Conservation (phyloP, 2,113 vertebrate species). For the Campylorhamphus procurvoides region DNA sequence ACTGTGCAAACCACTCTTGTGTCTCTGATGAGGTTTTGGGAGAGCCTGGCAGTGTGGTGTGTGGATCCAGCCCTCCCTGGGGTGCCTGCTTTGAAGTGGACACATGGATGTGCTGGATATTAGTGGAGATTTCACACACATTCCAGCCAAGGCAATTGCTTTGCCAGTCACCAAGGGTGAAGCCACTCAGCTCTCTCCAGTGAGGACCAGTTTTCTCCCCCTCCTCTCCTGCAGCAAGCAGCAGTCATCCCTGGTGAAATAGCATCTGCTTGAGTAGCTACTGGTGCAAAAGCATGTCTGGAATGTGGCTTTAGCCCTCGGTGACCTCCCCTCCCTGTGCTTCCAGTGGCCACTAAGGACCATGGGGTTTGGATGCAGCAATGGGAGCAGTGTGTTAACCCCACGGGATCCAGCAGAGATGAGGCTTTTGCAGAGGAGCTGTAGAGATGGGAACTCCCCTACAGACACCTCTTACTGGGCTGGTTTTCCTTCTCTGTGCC, state of each 20-base stretch:
- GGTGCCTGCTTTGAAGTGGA: background rate
- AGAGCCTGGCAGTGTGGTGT: background rate
- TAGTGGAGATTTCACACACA: conserved; percentile 8
- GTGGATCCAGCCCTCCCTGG: background rate
- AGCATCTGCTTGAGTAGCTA: conserved; percentile 31
- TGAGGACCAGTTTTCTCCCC: background rate
- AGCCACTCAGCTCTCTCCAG: background rate
- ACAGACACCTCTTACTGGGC: background rate
- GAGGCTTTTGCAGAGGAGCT: background rate
- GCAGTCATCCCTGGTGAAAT: background rate
- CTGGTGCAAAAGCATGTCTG: conserved; percentile 19
- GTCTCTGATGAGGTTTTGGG: conserved; percentile 23
- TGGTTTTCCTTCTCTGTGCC: background rate
- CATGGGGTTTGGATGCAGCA: background rate
- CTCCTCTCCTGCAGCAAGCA: background rate
- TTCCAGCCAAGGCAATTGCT: conserved; percentile 8
- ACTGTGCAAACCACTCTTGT: background rate
- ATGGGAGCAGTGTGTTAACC: background rate
- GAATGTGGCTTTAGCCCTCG: conserved; percentile 42
- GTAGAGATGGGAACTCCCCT: background rate
- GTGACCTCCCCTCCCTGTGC: background rate
- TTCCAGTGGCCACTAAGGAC: background rate
- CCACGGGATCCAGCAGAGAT: background rate
- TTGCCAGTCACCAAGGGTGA: background rate
- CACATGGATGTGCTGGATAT: background rate